Base-by-base conservation (phyloP, 2,113 vertebrate genomes). In the Lophotis ruficrista region DNA sequence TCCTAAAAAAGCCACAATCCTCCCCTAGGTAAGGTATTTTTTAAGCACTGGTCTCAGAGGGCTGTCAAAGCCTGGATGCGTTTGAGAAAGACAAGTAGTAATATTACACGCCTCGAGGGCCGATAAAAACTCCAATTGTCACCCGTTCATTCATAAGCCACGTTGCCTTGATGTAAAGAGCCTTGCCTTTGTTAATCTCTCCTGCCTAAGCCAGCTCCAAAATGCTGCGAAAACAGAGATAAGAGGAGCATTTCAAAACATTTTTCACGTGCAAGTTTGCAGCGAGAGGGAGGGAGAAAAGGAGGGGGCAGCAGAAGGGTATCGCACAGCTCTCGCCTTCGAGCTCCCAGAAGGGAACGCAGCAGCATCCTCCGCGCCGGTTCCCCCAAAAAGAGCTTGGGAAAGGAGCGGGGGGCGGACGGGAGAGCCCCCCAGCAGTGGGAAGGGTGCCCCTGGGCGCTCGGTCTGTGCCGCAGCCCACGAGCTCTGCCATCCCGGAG, bases 221-320 rank as follows among this genome's bases (percentile, higher is more conserved):
- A 95, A 68, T 0, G 18, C 92, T 94, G 96, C 69, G 61, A 68
- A 92, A 95, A 92, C 72, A 92, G 65, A 96, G 94, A 95, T 96
- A 93, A 93, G 69, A 47, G 82, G 2, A 73, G 81, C 61, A 8
- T 18, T 80, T 53, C 17, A 4, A 70, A 94, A 69, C 68, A 54
- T 48, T 62, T 68, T 7, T 54, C 41, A 3, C 5, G 8, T 50
- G 70, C 33, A 41, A 1, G 41, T 62, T n/a, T 60, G 64, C 51
- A 48, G 51, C 0, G 16, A 70, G 92, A 79, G 2, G 3, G 16
- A 33, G 20, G 47, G 28, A 35, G 53, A 28, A 30, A 45, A 68
- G 83, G 53, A 88, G 62, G 61, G 14, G 77, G 31, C 30, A 60
- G 87, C 27, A 47, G 33, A 4, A 56, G 43, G 62, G 16, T 24